phyloP scores from a whole-genome alignment of 2,888 invertebrate genomes.

The Pseudolycoriella hygida region DNA sequence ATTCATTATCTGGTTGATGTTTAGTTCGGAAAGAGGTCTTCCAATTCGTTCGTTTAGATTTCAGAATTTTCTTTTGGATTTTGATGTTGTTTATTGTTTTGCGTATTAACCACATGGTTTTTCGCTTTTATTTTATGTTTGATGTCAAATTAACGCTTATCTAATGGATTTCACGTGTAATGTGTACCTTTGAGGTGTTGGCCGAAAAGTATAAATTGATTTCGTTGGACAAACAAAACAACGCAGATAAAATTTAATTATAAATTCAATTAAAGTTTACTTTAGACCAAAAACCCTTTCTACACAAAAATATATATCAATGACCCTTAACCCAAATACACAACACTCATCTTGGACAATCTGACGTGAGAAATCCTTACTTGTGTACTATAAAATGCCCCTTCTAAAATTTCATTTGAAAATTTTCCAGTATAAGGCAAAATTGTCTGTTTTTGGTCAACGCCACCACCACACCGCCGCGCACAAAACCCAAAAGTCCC shows the following conservation, averaged over 20 bases:
- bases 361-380: slow-evolving; percentile 12
- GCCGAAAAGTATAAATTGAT: no score
- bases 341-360: slow-evolving; percentile 14
- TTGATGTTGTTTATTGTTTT: no score
- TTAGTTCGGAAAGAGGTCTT: no score
- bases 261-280: neutral
- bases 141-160: no score
- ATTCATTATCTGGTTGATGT: no score
- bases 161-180: no score
- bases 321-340: slow-evolving; percentile 17
- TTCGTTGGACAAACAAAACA: no score
- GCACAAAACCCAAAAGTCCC: neutral
- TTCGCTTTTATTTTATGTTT: no score
- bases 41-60: no score
- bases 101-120: no score
- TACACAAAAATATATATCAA: slow-evolving; percentile 13
- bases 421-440: neutral
- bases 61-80: no score
- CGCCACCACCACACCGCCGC: neutral
- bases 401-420: neutral
- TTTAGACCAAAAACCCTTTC: neutral
- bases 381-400: neutral
- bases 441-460: neutral
- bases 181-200: no score
- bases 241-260: neutral